phyloP scores from a whole-genome alignment of 2,888 invertebrate genomes.

The Horisme vitalbata region DNA sequence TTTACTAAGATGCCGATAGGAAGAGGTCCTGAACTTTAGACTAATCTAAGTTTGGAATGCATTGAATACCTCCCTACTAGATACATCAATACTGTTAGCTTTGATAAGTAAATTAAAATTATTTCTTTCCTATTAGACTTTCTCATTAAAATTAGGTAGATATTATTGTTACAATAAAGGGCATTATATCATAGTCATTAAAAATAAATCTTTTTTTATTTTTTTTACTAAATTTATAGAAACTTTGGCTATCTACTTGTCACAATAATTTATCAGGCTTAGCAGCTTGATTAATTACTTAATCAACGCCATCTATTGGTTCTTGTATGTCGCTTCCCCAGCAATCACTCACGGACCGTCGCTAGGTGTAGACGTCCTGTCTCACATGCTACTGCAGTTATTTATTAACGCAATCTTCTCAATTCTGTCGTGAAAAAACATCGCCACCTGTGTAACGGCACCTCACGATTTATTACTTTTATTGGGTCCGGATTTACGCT shows the following conservation, averaged over 20 bases:
- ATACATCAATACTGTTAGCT: no score
- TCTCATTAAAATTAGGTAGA: no score
- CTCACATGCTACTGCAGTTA: constrained; percentile 61
- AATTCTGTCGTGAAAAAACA: constrained; percentile 55
- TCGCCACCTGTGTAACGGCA: constrained; percentile 59
- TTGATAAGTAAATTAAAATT: no score
- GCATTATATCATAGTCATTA: constrained; percentile 6
- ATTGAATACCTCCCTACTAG: no score
- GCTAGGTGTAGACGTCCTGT: constrained; percentile 56
- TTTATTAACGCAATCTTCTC: constrained; percentile 76
- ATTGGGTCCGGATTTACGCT: constrained; percentile 58
- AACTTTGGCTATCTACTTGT: constrained; percentile 24
- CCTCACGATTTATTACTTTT: constrained; percentile 64
- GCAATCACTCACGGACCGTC: constrained; percentile 67
- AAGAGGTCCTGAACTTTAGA: no score
- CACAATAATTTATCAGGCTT: constrained; percentile 36
- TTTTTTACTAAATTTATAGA: no score
- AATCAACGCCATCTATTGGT: constrained; percentile 73
- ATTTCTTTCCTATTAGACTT: no score
- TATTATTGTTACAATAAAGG: no score
- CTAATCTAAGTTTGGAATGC: no score
- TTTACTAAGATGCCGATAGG: no score
- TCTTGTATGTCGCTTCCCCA: constrained; percentile 57
- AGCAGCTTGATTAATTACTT: constrained; percentile 67
- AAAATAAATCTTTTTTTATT: constrained; percentile 20